A percentile compares a stretch with the other conserved stretches of the same genome.
phyloP scores from a whole-genome alignment of 2,113 vertebrate genomes.

The Odocoileus hemionus region DNA sequence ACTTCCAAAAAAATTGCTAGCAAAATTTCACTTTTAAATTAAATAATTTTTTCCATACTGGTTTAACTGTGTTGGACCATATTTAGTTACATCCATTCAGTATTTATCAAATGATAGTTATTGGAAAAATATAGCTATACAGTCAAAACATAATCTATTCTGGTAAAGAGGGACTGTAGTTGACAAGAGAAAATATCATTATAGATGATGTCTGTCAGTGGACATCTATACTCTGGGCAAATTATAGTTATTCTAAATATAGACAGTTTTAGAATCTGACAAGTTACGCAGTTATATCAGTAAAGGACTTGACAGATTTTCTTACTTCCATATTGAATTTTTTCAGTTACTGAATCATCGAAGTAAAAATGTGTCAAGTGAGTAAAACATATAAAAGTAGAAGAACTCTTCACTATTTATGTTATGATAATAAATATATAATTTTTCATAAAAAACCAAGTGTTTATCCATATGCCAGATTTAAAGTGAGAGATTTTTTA shows the following conservation, averaged over 20 bases:
- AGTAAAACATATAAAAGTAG: background rate
- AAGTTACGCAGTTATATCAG: background rate
- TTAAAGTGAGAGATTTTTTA: background rate
- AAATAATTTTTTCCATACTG: background rate
- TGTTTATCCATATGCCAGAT: background rate
- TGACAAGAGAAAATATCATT: background rate
- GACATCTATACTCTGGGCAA: background rate
- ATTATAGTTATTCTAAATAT: background rate
- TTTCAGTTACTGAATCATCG: background rate
- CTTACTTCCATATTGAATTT: background rate
- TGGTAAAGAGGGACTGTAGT: background rate
- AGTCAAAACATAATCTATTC: background rate
- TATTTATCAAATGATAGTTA: background rate
- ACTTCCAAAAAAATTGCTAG: background rate
- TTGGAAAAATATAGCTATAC: background rate
- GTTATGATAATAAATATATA: background rate
- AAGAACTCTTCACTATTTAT: background rate
- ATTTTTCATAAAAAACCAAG: background rate
- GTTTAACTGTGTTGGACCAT: background rate
- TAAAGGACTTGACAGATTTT: background rate
- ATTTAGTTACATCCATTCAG: background rate
- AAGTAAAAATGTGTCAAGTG: background rate
- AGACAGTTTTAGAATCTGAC: background rate
- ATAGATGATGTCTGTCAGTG: background rate
- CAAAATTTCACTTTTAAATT: background rate